phyloP scores from a whole-genome alignment of 2,888 invertebrate genomes.

The Drosophila stalkeri region DNA sequence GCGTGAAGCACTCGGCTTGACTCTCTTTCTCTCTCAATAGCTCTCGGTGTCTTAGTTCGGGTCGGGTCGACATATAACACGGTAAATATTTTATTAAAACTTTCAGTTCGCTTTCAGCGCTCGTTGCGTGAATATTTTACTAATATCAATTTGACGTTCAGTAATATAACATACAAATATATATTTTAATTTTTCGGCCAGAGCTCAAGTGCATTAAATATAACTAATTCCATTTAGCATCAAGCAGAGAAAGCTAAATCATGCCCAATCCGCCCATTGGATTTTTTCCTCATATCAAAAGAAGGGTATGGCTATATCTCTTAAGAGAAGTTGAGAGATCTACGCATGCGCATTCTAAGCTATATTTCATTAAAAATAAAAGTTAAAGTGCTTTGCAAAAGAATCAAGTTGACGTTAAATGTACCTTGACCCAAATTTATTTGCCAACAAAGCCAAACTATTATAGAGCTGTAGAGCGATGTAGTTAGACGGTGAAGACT shows the following conservation, averaged over 20 bases:
- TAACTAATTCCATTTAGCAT: neutral
- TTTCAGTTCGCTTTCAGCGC: constrained; percentile 75
- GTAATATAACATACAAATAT: neutral
- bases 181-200: neutral
- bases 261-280: constrained; percentile 82
- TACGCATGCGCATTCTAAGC: constrained; percentile 6
- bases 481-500: neutral
- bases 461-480: neutral
- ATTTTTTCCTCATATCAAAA: constrained; percentile 74
- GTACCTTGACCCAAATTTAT: constrained; percentile 41
- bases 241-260: constrained; percentile 11
- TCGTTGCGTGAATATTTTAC: constrained; percentile 56
- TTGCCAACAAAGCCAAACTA: constrained; percentile 1
- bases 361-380: neutral
- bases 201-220: constrained; percentile 3
- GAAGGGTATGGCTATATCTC: constrained; percentile 69
- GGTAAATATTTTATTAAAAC: constrained; percentile 72
- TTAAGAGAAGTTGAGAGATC: neutral
- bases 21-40: constrained; percentile 6
- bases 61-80: constrained; percentile 55
- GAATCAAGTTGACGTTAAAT: constrained; percentile 26
- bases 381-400: neutral
- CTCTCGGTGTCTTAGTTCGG: constrained; percentile 27
- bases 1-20: constrained; percentile 29
- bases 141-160: constrained; percentile 10